Conservation (phyloP, 2,113 vertebrate genomes). For the Acrocephalus kingi region DNA sequence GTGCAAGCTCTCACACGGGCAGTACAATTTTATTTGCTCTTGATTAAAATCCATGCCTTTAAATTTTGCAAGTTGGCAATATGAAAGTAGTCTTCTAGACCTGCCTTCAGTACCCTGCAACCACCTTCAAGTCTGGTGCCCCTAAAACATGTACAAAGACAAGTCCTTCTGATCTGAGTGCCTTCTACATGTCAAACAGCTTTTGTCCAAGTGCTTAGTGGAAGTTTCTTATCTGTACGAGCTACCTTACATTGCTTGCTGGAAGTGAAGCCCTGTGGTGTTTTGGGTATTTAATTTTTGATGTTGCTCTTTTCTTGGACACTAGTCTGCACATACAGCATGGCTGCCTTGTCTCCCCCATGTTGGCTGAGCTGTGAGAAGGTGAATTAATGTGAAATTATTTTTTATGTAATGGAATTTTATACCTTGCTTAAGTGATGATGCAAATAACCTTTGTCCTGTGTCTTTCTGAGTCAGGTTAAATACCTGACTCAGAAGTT, state of each 20-base stretch:
- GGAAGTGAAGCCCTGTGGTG: not conserved
- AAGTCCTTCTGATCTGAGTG: not conserved
- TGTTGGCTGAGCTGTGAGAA: not conserved
- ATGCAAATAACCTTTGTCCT: not conserved
- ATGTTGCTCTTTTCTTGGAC: not conserved
- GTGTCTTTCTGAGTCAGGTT: not conserved
- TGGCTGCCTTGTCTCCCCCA: not conserved
- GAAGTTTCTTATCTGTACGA: not conserved
- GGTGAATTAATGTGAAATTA: not conserved
- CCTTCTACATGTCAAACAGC: not conserved
- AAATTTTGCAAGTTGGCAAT: not conserved
- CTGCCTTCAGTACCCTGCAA: not conserved
- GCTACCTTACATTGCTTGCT: not conserved
- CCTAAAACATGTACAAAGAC: not conserved
- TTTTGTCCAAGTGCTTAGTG: not conserved
- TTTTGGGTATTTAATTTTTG: not conserved
- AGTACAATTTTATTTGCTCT: not conserved
- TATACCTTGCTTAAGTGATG: not conserved
- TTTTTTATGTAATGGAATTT: not conserved
- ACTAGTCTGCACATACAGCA: fast-evolving
- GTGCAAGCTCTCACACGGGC: not conserved
- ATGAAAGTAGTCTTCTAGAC: not conserved
- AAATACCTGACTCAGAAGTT: not conserved
- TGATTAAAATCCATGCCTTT: not conserved
- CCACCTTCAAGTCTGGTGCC: not conserved